A percentile compares a stretch with the other conserved stretches of the same genome.
phyloP scores from a whole-genome alignment of 1,140 invertebrate genomes.

The Drosophila baimaii region DNA sequence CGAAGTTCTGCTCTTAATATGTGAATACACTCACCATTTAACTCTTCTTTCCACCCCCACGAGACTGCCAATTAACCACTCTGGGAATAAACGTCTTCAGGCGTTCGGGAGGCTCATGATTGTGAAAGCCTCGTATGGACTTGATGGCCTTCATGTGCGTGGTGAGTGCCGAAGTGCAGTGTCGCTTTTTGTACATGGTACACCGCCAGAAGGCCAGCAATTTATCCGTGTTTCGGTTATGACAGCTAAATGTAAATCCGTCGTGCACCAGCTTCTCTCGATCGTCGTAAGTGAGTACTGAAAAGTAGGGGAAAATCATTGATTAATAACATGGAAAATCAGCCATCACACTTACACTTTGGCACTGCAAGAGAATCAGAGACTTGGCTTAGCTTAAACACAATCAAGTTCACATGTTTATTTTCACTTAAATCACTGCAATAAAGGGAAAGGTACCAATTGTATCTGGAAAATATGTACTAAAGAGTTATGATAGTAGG shows the following conservation, averaged over 20 bases:
- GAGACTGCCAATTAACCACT: slow-evolving; percentile 14
- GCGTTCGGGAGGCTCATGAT: slow-evolving; percentile 54
- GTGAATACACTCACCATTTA: background rate
- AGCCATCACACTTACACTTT: slow-evolving; percentile 24
- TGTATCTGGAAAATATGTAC: background rate
- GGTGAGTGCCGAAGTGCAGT: slow-evolving; percentile 54
- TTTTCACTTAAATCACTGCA: slow-evolving; percentile 40
- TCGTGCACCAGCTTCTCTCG: slow-evolving; percentile 70
- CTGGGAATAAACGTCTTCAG: slow-evolving; percentile 63
- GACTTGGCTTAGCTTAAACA: background rate
- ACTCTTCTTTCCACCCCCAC: no score
- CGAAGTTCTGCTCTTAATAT: no score
- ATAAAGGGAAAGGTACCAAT: background rate
- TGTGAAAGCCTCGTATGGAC: slow-evolving; percentile 47
- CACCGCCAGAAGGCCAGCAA: slow-evolving; percentile 72
- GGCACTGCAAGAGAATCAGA: slow-evolving; percentile 1
- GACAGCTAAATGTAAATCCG: slow-evolving; percentile 54
- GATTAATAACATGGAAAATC: background rate
- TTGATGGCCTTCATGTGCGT: slow-evolving; percentile 60
- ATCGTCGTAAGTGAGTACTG: slow-evolving; percentile 66
- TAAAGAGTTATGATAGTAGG: background rate
- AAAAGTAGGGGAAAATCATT: slow-evolving; percentile 3
- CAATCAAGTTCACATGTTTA: slow-evolving; percentile 51
- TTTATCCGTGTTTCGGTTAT: slow-evolving; percentile 43
- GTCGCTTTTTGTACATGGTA: slow-evolving; percentile 53